Base-by-base conservation (phyloP, 2,113 vertebrate species). In the Zosterops hypoxanthus region DNA sequence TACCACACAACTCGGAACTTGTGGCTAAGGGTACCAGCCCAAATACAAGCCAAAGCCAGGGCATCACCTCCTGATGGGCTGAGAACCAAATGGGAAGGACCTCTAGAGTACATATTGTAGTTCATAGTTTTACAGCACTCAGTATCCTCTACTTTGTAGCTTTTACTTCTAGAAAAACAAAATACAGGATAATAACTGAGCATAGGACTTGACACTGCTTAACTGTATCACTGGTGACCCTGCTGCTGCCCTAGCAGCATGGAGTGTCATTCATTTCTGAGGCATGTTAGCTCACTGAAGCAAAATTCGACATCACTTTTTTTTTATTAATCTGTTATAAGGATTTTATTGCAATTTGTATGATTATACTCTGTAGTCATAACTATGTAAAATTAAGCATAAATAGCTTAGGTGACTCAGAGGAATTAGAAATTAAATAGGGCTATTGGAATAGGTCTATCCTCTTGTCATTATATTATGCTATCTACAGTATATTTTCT, bases 361-460 rank as follows among this genome's bases (percentile, higher is more conserved):
- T 95, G 22, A 96, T 96, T 95, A 78, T 89, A 78, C 39, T 78
- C 66, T 78, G 46, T 78, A 93, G 83, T 90, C 56, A 72, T 93
- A 96, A 95, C 94, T 95, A 97, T 42, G 60, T 88, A 97, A 95
- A 96, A 97, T 96, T 97, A 94, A 89, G 71, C 60, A 83, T 90
- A 95, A 95, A 93, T 88, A 89, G 28, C 34, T 85, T 76, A 82
- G 86, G 66, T 69, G 47, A 86, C 87, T 94, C 31, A 1, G 13
- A 85, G 71, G 77, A 87, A 80, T 85, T 76, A 91, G 64, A 94
- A 89, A 88, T 92, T 71, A 86, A 89, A 86, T 63, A 91, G 52
- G 17, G 7, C 34, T 85, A 75, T 60, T 82, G 72, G 52, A 90
- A 8, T 57, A 92, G 79, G 60, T 42, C 63, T 86, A 59, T 73